A percentile compares a stretch with the other conserved stretches of the same genome.
These are phyloP conservation scores for Brachionus sp. DNA, from an alignment of 1,140 invertebrate species.

Conservation along the genomic window DNA sequence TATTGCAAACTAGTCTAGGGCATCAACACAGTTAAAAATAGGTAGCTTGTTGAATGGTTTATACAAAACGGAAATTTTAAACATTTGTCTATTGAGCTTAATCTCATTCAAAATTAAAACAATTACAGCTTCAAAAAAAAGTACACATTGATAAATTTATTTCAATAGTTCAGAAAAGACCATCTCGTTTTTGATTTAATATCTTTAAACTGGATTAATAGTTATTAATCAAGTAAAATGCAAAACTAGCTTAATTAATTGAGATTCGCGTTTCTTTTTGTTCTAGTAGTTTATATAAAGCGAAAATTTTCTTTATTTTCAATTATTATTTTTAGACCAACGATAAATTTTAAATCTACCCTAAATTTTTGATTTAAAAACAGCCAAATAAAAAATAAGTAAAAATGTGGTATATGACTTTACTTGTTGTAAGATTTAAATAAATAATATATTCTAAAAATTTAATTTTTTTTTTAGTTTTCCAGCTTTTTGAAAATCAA, in stretches of 20 bases:
- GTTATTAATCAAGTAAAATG: background rate
- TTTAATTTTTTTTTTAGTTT: background rate
- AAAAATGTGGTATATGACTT: background rate
- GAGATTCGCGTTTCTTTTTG: background rate
- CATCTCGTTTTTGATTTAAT: constrained; percentile 6
- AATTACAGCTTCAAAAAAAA: constrained; percentile 16
- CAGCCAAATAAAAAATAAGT: background rate
- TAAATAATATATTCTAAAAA: background rate
- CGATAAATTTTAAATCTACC: background rate
- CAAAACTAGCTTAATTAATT: constrained; percentile 25
- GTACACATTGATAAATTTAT: constrained; percentile 1
- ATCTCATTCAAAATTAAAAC: constrained; percentile 23
- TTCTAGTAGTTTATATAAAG: constrained; percentile 12
- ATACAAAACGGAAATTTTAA: constrained; percentile 8
- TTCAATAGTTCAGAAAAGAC: background rate
- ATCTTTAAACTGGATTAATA: constrained; percentile 31
- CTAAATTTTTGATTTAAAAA: background rate
- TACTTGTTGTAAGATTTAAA: background rate
- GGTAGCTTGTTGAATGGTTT: background rate
- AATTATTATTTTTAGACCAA: background rate
- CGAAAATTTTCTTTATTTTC: background rate
- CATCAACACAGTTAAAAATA: background rate
- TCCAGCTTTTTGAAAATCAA: background rate
- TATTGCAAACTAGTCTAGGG: background rate
- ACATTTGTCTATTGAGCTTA: constrained; percentile 7